Percentiles rank a stretch among this genome's conserved stretches.
Evolutionary conservation across 1,140 invertebrate species (phyloP).

Genomic region (Drosophila sp.): DNA sequence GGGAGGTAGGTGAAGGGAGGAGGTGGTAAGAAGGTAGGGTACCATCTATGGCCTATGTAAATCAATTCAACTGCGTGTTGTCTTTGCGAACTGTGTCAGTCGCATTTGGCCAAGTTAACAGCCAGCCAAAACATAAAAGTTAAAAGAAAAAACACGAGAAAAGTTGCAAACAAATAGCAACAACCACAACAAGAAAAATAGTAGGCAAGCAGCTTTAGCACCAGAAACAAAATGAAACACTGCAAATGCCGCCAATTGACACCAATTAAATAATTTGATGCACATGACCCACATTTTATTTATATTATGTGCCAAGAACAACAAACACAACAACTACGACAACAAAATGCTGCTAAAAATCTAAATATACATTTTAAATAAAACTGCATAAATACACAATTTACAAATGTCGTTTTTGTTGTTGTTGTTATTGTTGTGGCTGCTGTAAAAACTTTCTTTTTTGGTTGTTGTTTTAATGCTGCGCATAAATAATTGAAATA

Average conservation of each 20-base stretch:
- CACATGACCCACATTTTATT: constrained; percentile 83
- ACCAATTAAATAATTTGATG: constrained; percentile 84
- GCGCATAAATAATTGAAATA: constrained; percentile 42
- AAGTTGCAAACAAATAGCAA: not conserved
- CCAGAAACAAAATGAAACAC: constrained; percentile 44
- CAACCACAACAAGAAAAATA: constrained; percentile 25
- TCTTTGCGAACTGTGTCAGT: constrained; percentile 36
- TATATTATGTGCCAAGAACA: constrained; percentile 41
- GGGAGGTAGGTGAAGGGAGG: not conserved
- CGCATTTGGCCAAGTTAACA: constrained; percentile 47
- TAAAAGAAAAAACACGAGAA: constrained; percentile 2
- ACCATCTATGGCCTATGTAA: constrained; percentile 31
- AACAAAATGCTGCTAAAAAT: constrained; percentile 17
- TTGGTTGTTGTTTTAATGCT: constrained; percentile 3
- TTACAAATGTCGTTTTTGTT: constrained; percentile 2
- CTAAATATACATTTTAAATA: constrained; percentile 21
- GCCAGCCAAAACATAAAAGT: constrained; percentile 21
- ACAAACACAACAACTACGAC: not conserved
- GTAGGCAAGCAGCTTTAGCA: not conserved
- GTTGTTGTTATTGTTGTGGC: constrained; percentile 15
- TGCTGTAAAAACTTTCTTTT: constrained; percentile 46
- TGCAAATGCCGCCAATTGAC: constrained; percentile 70
- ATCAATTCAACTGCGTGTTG: constrained; percentile 31
- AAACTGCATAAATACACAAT: constrained; percentile 42
- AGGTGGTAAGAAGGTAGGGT: not conserved